phyloP scores from a whole-genome alignment of 2,113 vertebrate species.

The Labeo rohita region DNA sequence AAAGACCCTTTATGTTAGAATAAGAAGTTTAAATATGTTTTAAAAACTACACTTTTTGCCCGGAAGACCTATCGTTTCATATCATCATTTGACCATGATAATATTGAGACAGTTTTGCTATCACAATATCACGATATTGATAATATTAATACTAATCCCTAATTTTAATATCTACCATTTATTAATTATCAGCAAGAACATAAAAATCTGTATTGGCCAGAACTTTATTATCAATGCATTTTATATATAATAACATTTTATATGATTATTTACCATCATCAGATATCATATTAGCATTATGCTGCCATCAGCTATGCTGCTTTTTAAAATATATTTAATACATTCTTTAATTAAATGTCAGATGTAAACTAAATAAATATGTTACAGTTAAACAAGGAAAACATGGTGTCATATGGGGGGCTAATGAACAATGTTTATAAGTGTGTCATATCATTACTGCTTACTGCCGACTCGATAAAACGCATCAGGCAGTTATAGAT shows the following conservation, averaged over 20 bases:
- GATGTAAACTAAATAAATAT: background rate
- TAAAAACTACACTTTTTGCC: too few relatives aligned
- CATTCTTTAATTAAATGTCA: background rate
- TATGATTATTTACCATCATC: background rate
- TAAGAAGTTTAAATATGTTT: too few relatives aligned
- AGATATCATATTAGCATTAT: background rate
- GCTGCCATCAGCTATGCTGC: background rate
- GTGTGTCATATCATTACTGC: background rate
- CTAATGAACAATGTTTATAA: background rate
- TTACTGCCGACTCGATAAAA: background rate
- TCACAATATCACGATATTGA: too few relatives aligned
- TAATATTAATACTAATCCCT: too few relatives aligned
- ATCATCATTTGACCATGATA: too few relatives aligned
- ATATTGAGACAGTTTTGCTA: too few relatives aligned
- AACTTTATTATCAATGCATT: background rate
- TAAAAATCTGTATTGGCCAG: too few relatives aligned
- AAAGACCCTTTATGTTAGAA: too few relatives aligned
- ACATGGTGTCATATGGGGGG: background rate
- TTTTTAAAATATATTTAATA: too few relatives aligned
- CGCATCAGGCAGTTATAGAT: background rate
- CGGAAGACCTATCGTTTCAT: too few relatives aligned
- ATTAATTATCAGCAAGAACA: background rate
- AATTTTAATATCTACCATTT: background rate
- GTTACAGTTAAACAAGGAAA: background rate
- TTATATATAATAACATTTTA: background rate